phyloP scores from a whole-genome alignment of 1,140 invertebrate genomes.

The Nymphalis io region DNA sequence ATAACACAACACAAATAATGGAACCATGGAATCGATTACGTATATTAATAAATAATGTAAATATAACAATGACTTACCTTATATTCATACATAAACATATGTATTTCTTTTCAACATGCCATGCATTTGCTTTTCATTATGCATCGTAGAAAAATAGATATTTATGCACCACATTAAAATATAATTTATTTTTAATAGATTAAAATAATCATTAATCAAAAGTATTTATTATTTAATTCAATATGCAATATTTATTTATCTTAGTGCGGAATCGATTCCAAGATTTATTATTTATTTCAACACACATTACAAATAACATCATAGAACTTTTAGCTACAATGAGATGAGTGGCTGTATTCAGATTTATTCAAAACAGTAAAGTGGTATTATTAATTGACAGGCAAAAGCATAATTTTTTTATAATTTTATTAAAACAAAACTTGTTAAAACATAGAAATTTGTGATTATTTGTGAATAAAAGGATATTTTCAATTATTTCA shows the following conservation, averaged over 20 bases:
- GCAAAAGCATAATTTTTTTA: conserved; percentile 34
- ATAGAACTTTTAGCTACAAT: conserved; percentile 26
- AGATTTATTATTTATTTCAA: conserved; percentile 43
- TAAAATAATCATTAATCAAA: neutral
- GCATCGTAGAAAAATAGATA: conserved; percentile 1
- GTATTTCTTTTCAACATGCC: neutral
- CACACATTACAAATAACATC: conserved; percentile 28
- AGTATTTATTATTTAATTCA: neutral
- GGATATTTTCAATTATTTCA: conserved; percentile 21
- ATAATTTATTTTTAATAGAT: neutral
- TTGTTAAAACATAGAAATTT: conserved; percentile 22
- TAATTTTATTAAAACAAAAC: conserved; percentile 21
- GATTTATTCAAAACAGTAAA: conserved; percentile 22
- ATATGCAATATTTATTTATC: neutral
- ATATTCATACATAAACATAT: conserved; percentile 32
- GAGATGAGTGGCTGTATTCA: conserved; percentile 32
- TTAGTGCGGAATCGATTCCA: conserved; percentile 62
- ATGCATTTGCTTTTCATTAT: conserved; percentile 2
- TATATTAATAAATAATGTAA: conserved; percentile 42
- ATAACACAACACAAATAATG: conserved; percentile 55
- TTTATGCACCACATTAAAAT: neutral
- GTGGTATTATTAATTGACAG: conserved; percentile 18
- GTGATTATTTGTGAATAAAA: conserved; percentile 12
- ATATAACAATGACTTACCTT: conserved; percentile 67
- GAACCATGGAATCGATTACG: conserved; percentile 75